These are phyloP conservation scores for Noctua janthe DNA, from an alignment of 2,888 invertebrate genomes.

Conservation along the genomic window DNA sequence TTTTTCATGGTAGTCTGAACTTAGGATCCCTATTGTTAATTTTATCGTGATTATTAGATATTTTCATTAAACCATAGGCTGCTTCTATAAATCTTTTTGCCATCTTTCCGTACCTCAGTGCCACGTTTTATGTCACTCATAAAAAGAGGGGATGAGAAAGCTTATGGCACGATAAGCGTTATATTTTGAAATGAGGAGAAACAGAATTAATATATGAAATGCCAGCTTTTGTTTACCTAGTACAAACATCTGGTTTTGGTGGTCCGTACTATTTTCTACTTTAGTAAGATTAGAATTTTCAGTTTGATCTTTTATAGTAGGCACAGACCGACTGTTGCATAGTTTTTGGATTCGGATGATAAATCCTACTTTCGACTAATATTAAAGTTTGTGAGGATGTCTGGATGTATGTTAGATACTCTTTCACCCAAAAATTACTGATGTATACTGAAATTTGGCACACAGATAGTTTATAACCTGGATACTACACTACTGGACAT, in stretches of 20 bases:
- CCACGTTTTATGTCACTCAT: slow-evolving; percentile 33
- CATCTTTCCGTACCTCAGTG: not conserved
- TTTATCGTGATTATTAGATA: not conserved
- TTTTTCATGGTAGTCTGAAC: not conserved
- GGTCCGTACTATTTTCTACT: not conserved
- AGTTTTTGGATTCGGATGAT: not conserved
- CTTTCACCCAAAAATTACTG: no score
- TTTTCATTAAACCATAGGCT: not conserved
- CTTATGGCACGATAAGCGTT: slow-evolving; percentile 42
- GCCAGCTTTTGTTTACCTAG: not conserved
- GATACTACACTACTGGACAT: no score
- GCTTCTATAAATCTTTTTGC: not conserved
- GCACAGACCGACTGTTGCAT: not conserved
- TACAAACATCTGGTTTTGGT: not conserved
- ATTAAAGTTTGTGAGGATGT: no score
- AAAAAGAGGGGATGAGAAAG: slow-evolving; percentile 48
- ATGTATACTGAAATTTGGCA: no score
- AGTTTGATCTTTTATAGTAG: not conserved
- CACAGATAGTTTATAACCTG: no score
- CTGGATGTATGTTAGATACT: no score
- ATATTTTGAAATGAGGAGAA: slow-evolving; percentile 41
- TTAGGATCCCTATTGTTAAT: not conserved
- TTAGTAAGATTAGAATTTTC: not conserved
- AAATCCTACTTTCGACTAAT: no score
- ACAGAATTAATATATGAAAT: slow-evolving; percentile 15